A percentile compares a stretch with the other conserved stretches of the same genome.
These are phyloP conservation scores for Phataginus tricuspis DNA, from an alignment of 2,797 vertebrate genomes.

Conservation along the genomic window DNA sequence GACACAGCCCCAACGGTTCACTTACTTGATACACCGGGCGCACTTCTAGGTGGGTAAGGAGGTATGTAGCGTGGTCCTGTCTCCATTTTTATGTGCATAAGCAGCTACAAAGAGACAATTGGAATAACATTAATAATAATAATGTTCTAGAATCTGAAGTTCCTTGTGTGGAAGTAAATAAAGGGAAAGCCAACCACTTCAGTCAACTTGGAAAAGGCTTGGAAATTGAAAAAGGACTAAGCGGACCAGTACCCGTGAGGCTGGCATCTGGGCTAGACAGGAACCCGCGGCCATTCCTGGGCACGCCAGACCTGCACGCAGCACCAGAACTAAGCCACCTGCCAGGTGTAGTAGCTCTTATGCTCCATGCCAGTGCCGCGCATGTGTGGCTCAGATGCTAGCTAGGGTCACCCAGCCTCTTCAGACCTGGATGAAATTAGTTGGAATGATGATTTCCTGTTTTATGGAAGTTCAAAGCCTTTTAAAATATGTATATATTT, in stretches of 20 bases:
- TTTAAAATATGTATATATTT: neutral
- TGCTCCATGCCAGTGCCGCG: neutral
- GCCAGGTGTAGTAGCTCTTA: too few relatives aligned
- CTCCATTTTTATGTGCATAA: neutral
- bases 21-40: neutral
- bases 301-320: neutral
- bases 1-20: neutral
- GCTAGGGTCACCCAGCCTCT: neutral
- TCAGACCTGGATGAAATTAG: neutral
- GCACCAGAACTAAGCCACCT: neutral
- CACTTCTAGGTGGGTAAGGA: neutral
- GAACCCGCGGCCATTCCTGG: neutral
- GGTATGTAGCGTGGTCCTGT: neutral
- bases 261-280: neutral
- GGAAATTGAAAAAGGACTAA: neutral
- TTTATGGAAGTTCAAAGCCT: constrained; percentile 9
- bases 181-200: neutral
- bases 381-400: neutral
- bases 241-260: neutral
- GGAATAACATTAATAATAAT: neutral
- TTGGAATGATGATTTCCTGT: neutral
- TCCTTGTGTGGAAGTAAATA: neutral
- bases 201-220: neutral
- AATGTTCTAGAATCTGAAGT: neutral
- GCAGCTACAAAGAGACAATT: neutral